phyloP scores from a whole-genome alignment of 1,140 invertebrate genomes.

The Pteromalus puparum region DNA sequence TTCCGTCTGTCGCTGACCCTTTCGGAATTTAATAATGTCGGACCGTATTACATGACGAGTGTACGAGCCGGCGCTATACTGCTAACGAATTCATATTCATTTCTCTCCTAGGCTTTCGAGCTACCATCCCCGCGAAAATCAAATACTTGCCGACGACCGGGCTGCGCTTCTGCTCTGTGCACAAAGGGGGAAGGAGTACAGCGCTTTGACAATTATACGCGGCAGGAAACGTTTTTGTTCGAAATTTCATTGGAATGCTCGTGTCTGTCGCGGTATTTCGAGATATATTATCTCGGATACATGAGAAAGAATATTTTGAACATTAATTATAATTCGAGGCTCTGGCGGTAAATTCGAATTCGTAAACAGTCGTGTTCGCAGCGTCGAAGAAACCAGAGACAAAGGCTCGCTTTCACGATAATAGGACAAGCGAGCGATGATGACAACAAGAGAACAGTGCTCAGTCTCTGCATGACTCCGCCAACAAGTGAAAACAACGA shows the following conservation, averaged over 20 bases:
- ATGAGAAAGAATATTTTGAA: too few species aligned
- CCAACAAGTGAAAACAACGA: not conserved
- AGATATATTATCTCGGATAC: too few species aligned
- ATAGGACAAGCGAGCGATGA: too few species aligned
- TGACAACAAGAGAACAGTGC: not conserved
- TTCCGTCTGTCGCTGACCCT: slow-evolving; percentile 46
- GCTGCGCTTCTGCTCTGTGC: too few species aligned
- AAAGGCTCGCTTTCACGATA: not conserved
- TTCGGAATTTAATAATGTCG: slow-evolving; percentile 56
- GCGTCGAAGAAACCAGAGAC: not conserved
- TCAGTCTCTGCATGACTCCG: not conserved
- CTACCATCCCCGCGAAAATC: slow-evolving; percentile 21
- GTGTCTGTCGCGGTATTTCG: too few species aligned
- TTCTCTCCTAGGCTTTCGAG: slow-evolving; percentile 2
- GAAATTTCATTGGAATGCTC: too few species aligned
- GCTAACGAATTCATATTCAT: slow-evolving; percentile 53
- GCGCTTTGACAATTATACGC: too few species aligned
- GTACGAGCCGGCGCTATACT: not conserved
- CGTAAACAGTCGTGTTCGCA: too few species aligned
- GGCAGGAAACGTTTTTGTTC: too few species aligned
- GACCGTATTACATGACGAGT: slow-evolving; percentile 42
- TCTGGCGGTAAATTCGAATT: too few species aligned
- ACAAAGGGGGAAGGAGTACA: too few species aligned
- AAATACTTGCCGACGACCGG: slow-evolving; percentile 39
- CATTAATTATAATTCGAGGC: too few species aligned